A percentile compares a stretch with the other conserved stretches of the same genome.
These are phyloP conservation scores for Sanderia malayensis DNA, from an alignment of 30 jellyfish, hydroid and myxozoan species.

Conservation along the genomic window DNA sequence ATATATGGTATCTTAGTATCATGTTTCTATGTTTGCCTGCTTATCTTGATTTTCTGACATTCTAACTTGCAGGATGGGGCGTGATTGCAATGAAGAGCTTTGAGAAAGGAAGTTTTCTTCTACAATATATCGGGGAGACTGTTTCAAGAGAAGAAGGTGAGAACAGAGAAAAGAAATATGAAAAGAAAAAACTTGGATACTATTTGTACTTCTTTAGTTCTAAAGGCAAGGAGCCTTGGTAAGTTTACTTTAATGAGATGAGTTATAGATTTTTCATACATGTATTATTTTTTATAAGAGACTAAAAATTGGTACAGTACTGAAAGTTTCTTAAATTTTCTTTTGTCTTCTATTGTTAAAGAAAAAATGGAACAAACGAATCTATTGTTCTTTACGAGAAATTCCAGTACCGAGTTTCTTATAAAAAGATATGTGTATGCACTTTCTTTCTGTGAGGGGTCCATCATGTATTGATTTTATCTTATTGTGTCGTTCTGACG, in stretches of 20 bases:
- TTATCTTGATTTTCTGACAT: constrained; percentile 1
- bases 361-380: neutral
- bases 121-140: constrained; percentile 1
- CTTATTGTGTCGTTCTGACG: constrained; percentile 4
- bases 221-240: neutral
- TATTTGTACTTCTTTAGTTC: constrained; percentile 1
- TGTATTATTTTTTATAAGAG: no score
- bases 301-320: neutral
- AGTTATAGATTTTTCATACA: neutral
- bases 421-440: neutral
- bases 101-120: constrained; percentile 2
- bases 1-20: constrained; percentile 1
- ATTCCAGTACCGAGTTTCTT: no score
- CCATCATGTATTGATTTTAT: neutral
- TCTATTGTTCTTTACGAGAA: no score
- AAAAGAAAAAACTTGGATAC: neutral
- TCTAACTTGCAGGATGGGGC: constrained; percentile 1
- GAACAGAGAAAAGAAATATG: neutral
- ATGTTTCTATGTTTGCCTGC: constrained; percentile 3
- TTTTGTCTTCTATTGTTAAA: neutral
- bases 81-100: constrained; percentile 3
- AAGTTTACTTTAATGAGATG: neutral
- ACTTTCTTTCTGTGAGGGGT: neutral
- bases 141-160: neutral
- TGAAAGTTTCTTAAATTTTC: no score